These are phyloP conservation scores for Drosophila bocki DNA, from an alignment of 1,140 invertebrate genomes.

Conservation along the genomic window DNA sequence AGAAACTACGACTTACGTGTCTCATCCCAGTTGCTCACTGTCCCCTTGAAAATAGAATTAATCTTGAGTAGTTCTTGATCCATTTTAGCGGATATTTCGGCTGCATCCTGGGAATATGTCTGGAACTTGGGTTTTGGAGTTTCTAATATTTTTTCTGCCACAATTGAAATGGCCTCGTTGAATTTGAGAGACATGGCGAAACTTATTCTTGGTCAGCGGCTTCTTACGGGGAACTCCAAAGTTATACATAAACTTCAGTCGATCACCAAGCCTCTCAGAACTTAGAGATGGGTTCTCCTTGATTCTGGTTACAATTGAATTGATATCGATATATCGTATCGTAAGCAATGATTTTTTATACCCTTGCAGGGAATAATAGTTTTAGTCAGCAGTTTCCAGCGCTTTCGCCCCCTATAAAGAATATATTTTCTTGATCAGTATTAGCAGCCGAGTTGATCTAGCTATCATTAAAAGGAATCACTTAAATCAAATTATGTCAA, in stretches of 20 bases:
- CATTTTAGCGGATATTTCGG: slow-evolving; percentile 8
- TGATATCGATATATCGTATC: neutral
- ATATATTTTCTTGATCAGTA: too few relatives aligned
- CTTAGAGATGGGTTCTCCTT: neutral
- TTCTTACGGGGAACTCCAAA: neutral
- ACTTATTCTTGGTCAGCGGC: neutral
- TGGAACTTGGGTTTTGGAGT: neutral
- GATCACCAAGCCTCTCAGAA: too few relatives aligned
- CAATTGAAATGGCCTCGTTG: neutral
- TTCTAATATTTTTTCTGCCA: neutral
- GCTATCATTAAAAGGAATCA: too few relatives aligned
- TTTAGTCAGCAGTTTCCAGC: too few relatives aligned
- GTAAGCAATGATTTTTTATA: neutral
- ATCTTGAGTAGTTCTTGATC: slow-evolving; percentile 1
- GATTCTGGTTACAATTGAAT: neutral
- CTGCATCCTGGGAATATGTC: neutral
- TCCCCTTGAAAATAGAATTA: slow-evolving; percentile 17
- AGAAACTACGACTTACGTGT: slow-evolving; percentile 10
- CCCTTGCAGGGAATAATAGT: neutral
- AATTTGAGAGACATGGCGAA: neutral
- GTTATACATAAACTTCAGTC: neutral
- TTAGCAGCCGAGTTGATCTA: too few relatives aligned
- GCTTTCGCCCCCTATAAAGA: too few relatives aligned
- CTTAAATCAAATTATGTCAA: too few relatives aligned
- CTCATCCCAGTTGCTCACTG: slow-evolving; percentile 1